A percentile compares a stretch with the other conserved stretches of the same genome.
Conservation (phyloP, 2,888 invertebrate species). For the Creontiades dilutus region DNA sequence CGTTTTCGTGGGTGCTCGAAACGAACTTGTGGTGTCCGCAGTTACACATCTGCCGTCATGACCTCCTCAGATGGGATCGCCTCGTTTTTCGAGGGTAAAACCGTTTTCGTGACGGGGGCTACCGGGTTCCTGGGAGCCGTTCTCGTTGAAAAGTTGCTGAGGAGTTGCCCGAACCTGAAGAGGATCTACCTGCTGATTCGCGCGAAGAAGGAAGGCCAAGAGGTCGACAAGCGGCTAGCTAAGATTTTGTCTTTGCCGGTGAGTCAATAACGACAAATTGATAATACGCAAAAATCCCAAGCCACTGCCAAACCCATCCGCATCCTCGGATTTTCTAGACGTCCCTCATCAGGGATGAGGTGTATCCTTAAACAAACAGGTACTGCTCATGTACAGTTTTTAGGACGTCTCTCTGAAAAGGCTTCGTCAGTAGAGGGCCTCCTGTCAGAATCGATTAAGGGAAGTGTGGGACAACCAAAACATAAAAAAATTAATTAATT, state of each 20-base stretch:
- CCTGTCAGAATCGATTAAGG: too few relatives aligned
- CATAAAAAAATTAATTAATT: too few relatives aligned
- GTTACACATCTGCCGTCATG: neutral
- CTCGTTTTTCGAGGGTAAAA: constrained; percentile 76
- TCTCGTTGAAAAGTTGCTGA: constrained; percentile 74
- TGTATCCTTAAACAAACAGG: too few relatives aligned
- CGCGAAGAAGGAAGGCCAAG: constrained; percentile 79
- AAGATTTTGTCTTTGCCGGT: constrained; percentile 83
- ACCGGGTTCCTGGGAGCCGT: constrained; percentile 82
- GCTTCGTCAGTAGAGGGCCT: too few relatives aligned
- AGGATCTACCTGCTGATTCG: constrained; percentile 81
- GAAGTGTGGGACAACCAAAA: too few relatives aligned
- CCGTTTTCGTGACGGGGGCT: constrained; percentile 91
- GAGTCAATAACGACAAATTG: neutral
- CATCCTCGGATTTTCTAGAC: too few relatives aligned
- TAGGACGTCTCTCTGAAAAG: too few relatives aligned
- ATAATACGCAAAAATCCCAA: too few relatives aligned
- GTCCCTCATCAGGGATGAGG: too few relatives aligned
- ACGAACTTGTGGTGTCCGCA: neutral
- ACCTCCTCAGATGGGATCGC: constrained; percentile 66
- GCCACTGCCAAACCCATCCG: too few relatives aligned
- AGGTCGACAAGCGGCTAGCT: constrained; percentile 80
- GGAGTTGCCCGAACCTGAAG: constrained; percentile 80
- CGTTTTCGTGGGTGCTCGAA: neutral
- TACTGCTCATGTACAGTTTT: too few relatives aligned